These are phyloP conservation scores for Caenorhabditis wallacei DNA, from an alignment of 2,888 invertebrate species.

Conservation along the genomic window DNA sequence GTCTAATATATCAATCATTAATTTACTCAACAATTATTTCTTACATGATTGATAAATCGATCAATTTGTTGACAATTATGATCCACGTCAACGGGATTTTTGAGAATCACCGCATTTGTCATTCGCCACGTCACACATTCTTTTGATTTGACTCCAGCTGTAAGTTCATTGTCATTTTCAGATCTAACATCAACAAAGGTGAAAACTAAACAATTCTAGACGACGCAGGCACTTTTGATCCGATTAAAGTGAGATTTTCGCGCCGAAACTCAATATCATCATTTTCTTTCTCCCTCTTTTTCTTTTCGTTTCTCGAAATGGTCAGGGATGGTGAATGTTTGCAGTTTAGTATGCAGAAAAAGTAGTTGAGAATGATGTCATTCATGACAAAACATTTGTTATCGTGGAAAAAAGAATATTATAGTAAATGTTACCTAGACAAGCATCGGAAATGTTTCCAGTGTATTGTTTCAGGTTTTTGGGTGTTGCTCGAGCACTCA, in stretches of 20 bases:
- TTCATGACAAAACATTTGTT: conserved; percentile 29
- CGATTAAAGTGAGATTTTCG: conserved; percentile 46
- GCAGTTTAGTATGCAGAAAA: conserved; percentile 19
- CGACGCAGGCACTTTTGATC: conserved; percentile 45
- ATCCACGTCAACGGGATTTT: conserved; percentile 6
- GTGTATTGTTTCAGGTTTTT: conserved; percentile 18
- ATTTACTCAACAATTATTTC: not conserved
- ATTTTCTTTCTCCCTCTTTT: conserved; percentile 8
- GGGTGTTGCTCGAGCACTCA: not conserved
- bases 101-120: conserved; percentile 50
- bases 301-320: not conserved
- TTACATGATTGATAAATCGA: conserved; percentile 26
- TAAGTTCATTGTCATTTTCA: conserved; percentile 7
- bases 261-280: conserved; percentile 33
- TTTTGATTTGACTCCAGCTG: conserved; percentile 46
- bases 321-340: conserved; percentile 10
- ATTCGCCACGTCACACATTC: conserved; percentile 51
- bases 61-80: conserved; percentile 13
- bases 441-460: conserved; percentile 45
- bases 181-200: conserved; percentile 27
- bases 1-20: conserved; percentile 28
- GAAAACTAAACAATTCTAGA: not conserved
- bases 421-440: conserved; percentile 50
- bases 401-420: conserved; percentile 9
- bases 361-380: conserved; percentile 46